Base-by-base conservation (phyloP, 2,113 vertebrate genomes). In the Girardinichthys multiradiatus region DNA sequence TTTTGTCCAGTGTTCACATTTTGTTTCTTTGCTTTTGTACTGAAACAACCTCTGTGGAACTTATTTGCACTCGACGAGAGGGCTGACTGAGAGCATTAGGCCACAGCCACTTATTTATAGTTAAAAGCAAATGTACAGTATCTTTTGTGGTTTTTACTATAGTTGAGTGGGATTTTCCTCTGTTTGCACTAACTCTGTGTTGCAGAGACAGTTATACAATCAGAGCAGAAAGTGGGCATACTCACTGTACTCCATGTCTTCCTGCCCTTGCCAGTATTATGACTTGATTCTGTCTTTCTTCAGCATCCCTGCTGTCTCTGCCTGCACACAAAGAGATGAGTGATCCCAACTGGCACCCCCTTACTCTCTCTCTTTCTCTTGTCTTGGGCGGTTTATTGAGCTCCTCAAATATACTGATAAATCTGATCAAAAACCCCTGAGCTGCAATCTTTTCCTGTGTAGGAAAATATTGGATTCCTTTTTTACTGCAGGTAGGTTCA, bases 201-300 rank as follows among this genome's bases (percentile, higher is more conserved):
- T 68, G 83, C 73, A 51, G 74, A 77, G 64, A 70, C 79, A 39
- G 59, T 82, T 83, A 77, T 78, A 86, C 83, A 81, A 84, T 75
- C 77, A 78, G 74, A 87, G 85, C 83, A 79, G 80, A 82, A n/a
- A 76, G 68, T 81, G 63, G 80, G 77, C 81, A 84, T 76, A 65
- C 80, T 87, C 89, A 79, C 76, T 78, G 74, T 65, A 54, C 77
- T 76, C 67, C 59, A 37, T 62, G 69, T 90, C 88, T 82, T 78
- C 81, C 81, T 78, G 86, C 87, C 87, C 84, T 85, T 86, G 87
- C 88, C 81, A 63, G 13, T 74, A 77, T 85, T 77, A 77, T 28
- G 37, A 37, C 75, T 81, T 81, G 77, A 84, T 72, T 69, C 80
- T 68, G 82, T 71, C 74, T 73, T 69, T 63, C 79, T 78, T 51